Evolutionary conservation across 2,888 invertebrate genomes (phyloP).

Genomic region (Ectobius pallidus): DNA sequence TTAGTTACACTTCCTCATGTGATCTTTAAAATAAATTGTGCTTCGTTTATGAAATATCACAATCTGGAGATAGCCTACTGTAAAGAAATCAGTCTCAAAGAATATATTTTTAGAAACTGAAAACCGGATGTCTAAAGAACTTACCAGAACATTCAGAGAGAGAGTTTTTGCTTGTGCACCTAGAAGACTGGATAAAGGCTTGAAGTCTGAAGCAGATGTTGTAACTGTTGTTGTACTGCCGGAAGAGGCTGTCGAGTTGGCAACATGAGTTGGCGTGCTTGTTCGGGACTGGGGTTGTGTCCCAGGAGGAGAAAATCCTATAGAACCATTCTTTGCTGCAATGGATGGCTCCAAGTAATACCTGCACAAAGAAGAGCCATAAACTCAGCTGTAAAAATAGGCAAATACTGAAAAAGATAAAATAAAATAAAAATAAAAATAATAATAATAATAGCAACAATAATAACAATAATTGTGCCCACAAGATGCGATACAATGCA

Average conservation of each 20-base stretch:
- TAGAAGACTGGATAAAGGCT: slow-evolving; percentile 53
- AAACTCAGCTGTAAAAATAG: neutral
- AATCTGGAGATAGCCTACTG: no score
- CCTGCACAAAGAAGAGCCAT: slow-evolving; percentile 42
- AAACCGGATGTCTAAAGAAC: no score
- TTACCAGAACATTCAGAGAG: slow-evolving; percentile 34
- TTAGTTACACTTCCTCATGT: no score
- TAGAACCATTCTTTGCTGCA: slow-evolving; percentile 50
- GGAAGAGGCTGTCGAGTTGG: neutral
- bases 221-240: slow-evolving; percentile 43
- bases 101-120: no score
- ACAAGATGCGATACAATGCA: neutral
- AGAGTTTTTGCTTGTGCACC: slow-evolving; percentile 47
- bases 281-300: slow-evolving; percentile 51
- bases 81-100: no score
- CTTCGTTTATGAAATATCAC: no score
- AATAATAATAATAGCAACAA: neutral
- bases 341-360: slow-evolving; percentile 59
- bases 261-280: slow-evolving; percentile 45
- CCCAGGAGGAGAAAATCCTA: slow-evolving; percentile 51
- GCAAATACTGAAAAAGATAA: neutral
- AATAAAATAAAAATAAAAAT: neutral
- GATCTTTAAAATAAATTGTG: no score
- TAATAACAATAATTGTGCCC: neutral
- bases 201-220: slow-evolving; percentile 49